Conservation (phyloP, 2,797 vertebrate species). For the Liasis olivaceus region DNA sequence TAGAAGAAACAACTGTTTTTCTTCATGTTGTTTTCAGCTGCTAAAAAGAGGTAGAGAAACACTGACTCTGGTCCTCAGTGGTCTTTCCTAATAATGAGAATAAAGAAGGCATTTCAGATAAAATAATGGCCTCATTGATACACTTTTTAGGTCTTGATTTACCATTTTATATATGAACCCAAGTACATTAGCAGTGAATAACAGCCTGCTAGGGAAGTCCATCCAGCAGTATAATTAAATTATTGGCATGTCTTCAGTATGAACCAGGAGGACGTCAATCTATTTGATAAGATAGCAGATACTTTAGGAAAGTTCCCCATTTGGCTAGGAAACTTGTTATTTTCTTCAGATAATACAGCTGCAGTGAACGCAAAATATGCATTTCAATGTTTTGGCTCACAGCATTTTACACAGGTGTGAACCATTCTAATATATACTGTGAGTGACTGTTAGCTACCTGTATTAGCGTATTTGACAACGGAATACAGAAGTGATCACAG, state of each 20-base stretch:
- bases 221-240: constrained; percentile 33
- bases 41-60: neutral
- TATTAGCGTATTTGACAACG: constrained; percentile 26
- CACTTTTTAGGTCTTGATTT: constrained; percentile 36
- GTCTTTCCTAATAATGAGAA: neutral
- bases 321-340: constrained; percentile 41
- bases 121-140: constrained; percentile 49
- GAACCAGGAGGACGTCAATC: constrained; percentile 7
- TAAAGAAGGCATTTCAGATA: constrained; percentile 45
- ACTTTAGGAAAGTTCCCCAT: constrained; percentile 12
- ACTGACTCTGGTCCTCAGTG: neutral
- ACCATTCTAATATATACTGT: neutral
- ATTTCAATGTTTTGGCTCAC: constrained; percentile 38
- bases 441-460: constrained; percentile 29
- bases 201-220: constrained; percentile 39
- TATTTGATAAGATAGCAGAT: constrained; percentile 47
- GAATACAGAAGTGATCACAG: neutral
- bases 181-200: constrained; percentile 52
- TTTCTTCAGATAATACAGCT: constrained; percentile 49
- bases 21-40: neutral
- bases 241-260: constrained; percentile 39
- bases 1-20: too few relatives aligned
- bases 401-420: neutral
- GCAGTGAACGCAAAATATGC: neutral
- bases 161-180: constrained; percentile 46